Evolutionary conservation across 2,888 invertebrate genomes (phyloP).

Genomic region (Tinea trinotella): DNA sequence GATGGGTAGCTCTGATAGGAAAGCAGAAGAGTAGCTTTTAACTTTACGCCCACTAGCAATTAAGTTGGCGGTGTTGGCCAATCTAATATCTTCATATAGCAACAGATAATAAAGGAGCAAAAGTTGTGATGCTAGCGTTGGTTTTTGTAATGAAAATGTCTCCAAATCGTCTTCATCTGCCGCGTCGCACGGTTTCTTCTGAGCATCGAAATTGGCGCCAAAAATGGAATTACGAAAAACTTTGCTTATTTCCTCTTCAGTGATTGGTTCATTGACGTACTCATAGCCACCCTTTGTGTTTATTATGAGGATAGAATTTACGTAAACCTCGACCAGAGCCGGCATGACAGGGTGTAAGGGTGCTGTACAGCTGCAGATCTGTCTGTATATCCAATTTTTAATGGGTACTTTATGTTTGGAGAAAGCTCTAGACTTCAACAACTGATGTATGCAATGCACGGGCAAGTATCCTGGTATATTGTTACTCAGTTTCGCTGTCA

Average conservation of each 20-base stretch:
- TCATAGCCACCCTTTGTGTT: slow-evolving; percentile 78
- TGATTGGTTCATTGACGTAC: slow-evolving; percentile 91
- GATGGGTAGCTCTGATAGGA: slow-evolving; percentile 92
- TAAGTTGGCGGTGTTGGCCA: slow-evolving; percentile 79
- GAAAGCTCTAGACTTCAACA: slow-evolving; percentile 93
- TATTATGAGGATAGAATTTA: slow-evolving; percentile 88
- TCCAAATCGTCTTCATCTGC: slow-evolving; percentile 66
- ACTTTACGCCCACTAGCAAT: slow-evolving; percentile 80
- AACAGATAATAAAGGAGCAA: slow-evolving; percentile 92
- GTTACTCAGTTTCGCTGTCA: slow-evolving; percentile 90
- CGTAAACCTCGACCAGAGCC: slow-evolving; percentile 93
- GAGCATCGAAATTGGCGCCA: slow-evolving; percentile 79
- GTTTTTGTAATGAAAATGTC: slow-evolving; percentile 72
- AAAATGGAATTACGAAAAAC: slow-evolving; percentile 87
- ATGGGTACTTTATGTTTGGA: slow-evolving; percentile 97
- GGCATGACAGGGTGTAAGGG: slow-evolving; percentile 96
- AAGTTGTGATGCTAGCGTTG: slow-evolving; percentile 87
- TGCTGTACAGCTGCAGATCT: slow-evolving; percentile 89
- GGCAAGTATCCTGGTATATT: slow-evolving; percentile 93
- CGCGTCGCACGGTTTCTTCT: slow-evolving; percentile 64
- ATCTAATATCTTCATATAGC: slow-evolving; percentile 91
- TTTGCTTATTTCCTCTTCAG: slow-evolving; percentile 88
- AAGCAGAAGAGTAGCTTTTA: slow-evolving; percentile 88
- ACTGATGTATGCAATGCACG: slow-evolving; percentile 96
- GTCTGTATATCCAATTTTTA: slow-evolving; percentile 96